phyloP scores from a whole-genome alignment of 2,888 invertebrate species.

The Copidosoma aretas region DNA sequence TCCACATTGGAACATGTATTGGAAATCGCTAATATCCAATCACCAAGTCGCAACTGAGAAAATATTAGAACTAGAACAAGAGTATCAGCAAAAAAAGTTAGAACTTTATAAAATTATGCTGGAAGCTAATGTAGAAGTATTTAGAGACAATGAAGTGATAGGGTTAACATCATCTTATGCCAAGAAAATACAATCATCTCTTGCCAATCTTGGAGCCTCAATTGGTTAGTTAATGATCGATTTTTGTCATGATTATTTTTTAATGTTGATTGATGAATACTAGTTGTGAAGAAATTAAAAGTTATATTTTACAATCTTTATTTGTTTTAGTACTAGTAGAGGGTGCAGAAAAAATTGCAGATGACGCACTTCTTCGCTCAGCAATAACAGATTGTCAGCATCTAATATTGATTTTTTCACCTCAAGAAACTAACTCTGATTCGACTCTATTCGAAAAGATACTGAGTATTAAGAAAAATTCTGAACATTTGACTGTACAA shows the following conservation, averaged over 20 bases:
- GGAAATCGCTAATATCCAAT: neutral
- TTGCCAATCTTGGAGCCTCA: neutral
- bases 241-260: too few relatives aligned
- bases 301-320: too few relatives aligned
- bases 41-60: neutral
- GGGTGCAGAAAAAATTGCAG: conserved; percentile 22
- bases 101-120: neutral
- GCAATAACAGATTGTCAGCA: conserved; percentile 17
- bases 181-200: neutral
- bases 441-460: conserved; percentile 26
- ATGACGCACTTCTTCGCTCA: conserved; percentile 13
- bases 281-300: too few relatives aligned
- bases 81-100: neutral
- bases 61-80: neutral
- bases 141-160: neutral
- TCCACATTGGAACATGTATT: neutral
- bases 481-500: conserved; percentile 11
- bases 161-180: conserved; percentile 12
- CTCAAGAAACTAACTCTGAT: conserved; percentile 14
- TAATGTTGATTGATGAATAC: too few relatives aligned
- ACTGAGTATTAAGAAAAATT: conserved; percentile 11
- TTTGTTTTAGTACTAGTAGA: conserved; percentile 21
- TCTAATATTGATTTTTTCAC: conserved; percentile 15
- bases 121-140: neutral
- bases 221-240: conserved; percentile 6